A percentile compares a stretch with the other conserved stretches of the same genome.
Evolutionary conservation across 2,888 invertebrate genomes (phyloP).

Genomic region (Stegana nigrithorax): DNA sequence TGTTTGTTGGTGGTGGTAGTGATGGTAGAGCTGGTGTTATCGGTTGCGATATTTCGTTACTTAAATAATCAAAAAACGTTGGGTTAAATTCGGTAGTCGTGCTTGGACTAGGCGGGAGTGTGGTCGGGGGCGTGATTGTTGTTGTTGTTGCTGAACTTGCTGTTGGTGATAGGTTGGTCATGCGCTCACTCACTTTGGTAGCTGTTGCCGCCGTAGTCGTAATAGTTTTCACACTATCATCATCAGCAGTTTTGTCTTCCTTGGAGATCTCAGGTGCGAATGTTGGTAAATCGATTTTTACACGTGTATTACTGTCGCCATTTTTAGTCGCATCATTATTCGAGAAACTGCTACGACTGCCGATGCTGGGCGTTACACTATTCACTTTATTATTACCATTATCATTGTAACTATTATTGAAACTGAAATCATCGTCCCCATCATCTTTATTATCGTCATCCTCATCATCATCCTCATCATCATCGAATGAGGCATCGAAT

Average conservation of each 20-base stretch:
- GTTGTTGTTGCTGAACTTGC: constrained; percentile 15
- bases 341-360: constrained; percentile 24
- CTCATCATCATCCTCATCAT: constrained; percentile 69
- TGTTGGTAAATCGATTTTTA: constrained; percentile 76
- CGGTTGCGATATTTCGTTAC: no score
- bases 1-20: constrained; percentile 17
- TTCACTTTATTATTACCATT: no score
- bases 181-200: constrained; percentile 56
- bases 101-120: background rate
- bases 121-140: constrained; percentile 29
- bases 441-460: constrained; percentile 48
- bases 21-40: constrained; percentile 12
- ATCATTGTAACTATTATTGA: constrained; percentile 11
- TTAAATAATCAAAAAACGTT: no score
- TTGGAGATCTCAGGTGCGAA: constrained; percentile 73
- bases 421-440: background rate
- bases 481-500: constrained; percentile 70
- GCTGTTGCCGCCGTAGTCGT: constrained; percentile 31
- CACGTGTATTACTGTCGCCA: constrained; percentile 66
- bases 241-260: constrained; percentile 65
- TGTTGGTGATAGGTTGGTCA: constrained; percentile 27
- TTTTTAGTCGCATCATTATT: constrained; percentile 45
- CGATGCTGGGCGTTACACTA: no score
- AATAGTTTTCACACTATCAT: background rate
- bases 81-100: no score